Evolutionary conservation across 2,113 vertebrate species (phyloP).

Genomic region (Colinus virginianus): DNA sequence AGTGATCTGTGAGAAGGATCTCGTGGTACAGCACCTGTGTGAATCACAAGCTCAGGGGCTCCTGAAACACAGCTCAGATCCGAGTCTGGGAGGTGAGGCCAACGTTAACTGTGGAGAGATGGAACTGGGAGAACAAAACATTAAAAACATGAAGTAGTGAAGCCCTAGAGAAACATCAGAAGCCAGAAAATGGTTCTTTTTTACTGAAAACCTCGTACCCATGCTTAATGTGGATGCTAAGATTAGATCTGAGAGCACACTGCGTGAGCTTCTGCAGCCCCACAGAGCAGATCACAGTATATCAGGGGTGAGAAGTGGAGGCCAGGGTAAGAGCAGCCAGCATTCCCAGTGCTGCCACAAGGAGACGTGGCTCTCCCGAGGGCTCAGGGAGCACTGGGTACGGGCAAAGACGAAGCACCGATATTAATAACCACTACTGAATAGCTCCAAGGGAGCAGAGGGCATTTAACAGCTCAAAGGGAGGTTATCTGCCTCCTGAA

Average conservation of each 20-base stretch:
- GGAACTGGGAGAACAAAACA: fast-evolving
- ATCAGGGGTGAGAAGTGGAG: neutral
- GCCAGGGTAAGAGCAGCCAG: neutral
- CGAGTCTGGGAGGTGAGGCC: neutral
- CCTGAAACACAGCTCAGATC: neutral
- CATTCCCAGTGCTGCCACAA: fast-evolving
- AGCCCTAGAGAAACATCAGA: neutral
- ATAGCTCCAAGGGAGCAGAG: neutral
- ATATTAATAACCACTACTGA: neutral
- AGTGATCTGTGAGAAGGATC: neutral
- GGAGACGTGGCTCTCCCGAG: neutral
- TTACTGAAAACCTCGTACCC: neutral
- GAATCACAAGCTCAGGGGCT: neutral
- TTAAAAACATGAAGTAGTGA: neutral
- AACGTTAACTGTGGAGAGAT: neutral
- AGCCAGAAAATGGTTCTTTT: neutral
- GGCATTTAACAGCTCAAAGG: neutral
- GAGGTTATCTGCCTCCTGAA: neutral
- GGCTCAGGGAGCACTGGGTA: neutral
- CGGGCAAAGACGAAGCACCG: neutral
- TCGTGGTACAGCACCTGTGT: fast-evolving
- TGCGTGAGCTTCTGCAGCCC: neutral
- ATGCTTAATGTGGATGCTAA: neutral
- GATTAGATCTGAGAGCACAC: neutral
- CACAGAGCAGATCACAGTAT: neutral